Base-by-base conservation (phyloP, 2,888 invertebrate species). In the Trilocha varians region DNA sequence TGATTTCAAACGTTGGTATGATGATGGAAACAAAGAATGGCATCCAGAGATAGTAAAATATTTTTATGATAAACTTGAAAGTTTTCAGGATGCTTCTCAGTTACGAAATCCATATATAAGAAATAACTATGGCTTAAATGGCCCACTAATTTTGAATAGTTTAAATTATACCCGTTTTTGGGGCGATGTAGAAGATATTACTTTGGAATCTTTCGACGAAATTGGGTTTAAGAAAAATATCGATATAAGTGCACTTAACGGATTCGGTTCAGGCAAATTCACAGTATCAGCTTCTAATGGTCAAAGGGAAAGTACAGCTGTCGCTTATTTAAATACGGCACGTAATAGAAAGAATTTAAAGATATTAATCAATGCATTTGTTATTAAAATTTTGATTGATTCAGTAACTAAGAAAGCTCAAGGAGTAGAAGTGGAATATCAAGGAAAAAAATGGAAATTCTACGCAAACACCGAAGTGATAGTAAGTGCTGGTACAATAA, bases 241-340 rank as follows among this genome's bases (percentile, higher is more conserved):
- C 44, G 63, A 74, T 39, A 36, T 54, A 17, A 68, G 83, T 48
- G 71, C 71, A 4, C 52, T 59, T 32, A 58, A 71, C 9, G 70
- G 73, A 42, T 55, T 73, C n/a, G 83, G 84, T 4, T 76, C 78
- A 37, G 76, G 80, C 0, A 70, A 70, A 35, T 57, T 74, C 3
- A 78, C n/a, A n/a, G n/a, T n/a, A n/a, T n/a, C n/a, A n/a, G n/a
- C n/a, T n/a, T n/a, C n/a, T n/a, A n/a, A 65, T 38, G 89, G 88
- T 0, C 57, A 59, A 47, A 69, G 88, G 45, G 72, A 70, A 49
- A 87, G 88, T 46, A 93, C 16, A 91, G 91, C 5, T 89, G 91
- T 70, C 37, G 75, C 80, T 16, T 90, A 80, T 51, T 57, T 88
- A 1, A 55, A 70, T 4, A 59, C 55, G 8, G 39, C 53, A 3